phyloP scores from a whole-genome alignment of 2,113 vertebrate genomes.

The Callipepla squamata region DNA sequence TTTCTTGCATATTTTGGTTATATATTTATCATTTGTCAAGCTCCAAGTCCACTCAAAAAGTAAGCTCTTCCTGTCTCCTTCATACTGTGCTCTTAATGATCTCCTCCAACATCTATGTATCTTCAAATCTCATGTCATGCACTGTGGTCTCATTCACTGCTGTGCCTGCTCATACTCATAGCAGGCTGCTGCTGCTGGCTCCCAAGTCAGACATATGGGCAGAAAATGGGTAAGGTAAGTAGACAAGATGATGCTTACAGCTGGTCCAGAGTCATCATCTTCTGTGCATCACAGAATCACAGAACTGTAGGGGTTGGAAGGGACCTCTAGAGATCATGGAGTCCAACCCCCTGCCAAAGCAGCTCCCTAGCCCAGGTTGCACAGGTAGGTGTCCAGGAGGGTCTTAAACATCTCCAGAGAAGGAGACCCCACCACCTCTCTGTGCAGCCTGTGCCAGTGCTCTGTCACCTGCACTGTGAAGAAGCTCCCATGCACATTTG shows the following conservation, averaged over 20 bases:
- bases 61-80: neutral
- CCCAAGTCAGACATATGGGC: neutral
- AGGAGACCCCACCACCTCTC: too few species aligned
- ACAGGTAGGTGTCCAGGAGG: too few species aligned
- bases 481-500: too few species aligned
- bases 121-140: neutral
- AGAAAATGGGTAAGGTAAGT: neutral
- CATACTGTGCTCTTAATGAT: neutral
- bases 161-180: neutral
- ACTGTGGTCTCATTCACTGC: neutral
- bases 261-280: neutral
- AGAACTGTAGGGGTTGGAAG: too few species aligned
- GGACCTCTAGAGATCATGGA: too few species aligned
- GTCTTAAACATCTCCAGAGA: too few species aligned
- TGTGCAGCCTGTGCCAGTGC: too few species aligned
- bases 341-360: too few species aligned
- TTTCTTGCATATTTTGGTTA: neutral
- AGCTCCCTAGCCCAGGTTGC: too few species aligned
- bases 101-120: neutral
- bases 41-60: neutral
- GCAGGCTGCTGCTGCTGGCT: neutral
- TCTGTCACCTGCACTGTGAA: too few species aligned
- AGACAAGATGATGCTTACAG: neutral
- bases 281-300: neutral
- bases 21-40: neutral